Evolutionary conservation across 2,113 vertebrate species (phyloP).

Genomic region (Felis chaus): DNA sequence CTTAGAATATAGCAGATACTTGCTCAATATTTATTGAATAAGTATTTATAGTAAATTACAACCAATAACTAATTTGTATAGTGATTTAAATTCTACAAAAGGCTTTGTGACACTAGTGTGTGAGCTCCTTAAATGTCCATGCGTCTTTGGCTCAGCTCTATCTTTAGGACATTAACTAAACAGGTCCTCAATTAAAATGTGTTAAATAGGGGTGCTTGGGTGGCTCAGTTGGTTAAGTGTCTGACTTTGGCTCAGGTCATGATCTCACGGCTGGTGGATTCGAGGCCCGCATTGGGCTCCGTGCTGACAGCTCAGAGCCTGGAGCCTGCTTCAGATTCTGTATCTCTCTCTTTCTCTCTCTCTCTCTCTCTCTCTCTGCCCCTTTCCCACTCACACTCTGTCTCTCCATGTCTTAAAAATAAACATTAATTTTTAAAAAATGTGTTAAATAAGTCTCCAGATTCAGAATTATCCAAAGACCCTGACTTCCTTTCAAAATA

Average conservation of each 20-base stretch:
- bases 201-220: background rate
- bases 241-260: no score
- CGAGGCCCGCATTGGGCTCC: no score
- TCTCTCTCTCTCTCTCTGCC: no score
- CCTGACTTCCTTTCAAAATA: background rate
- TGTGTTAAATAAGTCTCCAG: background rate
- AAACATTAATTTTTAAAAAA: background rate
- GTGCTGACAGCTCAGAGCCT: no score
- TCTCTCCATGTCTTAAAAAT: no score
- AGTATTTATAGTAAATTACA: background rate
- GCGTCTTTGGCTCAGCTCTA: background rate
- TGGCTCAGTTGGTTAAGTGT: no score
- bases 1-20: background rate
- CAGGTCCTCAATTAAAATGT: background rate
- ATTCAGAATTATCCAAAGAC: background rate
- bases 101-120: background rate
- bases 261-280: no score
- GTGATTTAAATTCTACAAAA: background rate
- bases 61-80: background rate
- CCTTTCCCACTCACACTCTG: no score
- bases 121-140: background rate
- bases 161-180: background rate
- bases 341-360: no score
- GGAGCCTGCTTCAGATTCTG: no score
- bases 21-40: background rate